Conservation (phyloP, 1,140 invertebrate species). For the Eriocheir sinensis region DNA sequence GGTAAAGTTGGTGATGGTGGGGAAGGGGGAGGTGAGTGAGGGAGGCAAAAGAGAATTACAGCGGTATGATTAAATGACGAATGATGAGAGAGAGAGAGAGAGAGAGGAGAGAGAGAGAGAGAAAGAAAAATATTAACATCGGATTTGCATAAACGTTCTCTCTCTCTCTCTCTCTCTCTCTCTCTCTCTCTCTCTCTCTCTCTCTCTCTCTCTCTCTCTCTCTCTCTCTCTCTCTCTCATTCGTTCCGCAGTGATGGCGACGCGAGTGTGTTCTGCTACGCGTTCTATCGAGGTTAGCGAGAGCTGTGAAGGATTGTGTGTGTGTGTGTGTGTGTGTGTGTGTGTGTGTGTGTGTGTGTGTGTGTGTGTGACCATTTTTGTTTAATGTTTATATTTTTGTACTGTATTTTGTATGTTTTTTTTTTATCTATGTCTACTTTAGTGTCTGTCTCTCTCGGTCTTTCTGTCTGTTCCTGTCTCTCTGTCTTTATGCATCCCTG, state of each 20-base stretch:
- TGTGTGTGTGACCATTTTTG: neutral
- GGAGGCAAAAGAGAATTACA: no score
- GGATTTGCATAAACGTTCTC: no score
- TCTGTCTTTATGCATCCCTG: no score
- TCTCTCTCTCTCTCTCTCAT: neutral
- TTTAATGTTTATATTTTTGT: neutral
- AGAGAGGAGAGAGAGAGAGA: no score
- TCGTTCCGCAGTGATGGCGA: neutral
- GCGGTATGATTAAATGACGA: no score
- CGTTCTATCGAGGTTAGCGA: constrained; percentile 3
- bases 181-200: no score
- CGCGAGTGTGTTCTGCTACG: neutral
- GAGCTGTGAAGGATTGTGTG: neutral
- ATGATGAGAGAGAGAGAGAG: no score
- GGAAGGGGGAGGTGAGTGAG: no score
- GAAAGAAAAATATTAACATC: no score
- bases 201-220: no score
- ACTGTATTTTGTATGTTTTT: neutral
- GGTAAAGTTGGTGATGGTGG: no score
- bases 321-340: neutral
- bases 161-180: no score
- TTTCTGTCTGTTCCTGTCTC: neutral
- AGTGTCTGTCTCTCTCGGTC: neutral
- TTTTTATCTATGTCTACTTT: neutral
- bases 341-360: neutral